Base-by-base conservation (phyloP, 2,888 invertebrate species). In the Unio delphinus region DNA sequence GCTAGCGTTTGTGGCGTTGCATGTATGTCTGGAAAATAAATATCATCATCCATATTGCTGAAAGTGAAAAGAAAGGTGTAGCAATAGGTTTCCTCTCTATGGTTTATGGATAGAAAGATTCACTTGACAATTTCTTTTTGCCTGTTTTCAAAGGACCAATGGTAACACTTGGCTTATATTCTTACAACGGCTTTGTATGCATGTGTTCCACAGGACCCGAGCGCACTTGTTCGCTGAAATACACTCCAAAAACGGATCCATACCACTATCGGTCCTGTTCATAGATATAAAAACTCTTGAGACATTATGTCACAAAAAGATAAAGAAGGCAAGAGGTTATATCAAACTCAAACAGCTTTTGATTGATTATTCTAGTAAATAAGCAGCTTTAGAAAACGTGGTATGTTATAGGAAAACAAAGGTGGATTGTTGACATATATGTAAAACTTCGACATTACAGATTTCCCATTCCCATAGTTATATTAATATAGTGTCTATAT, bases 11-110 rank as follows among this genome's bases (percentile, higher is more conserved):
- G 26, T 68, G 5, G 28, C 23, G 2, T 8, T 68, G 1, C 59
- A 68, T 23, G 18, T 64, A n/a, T 45, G 60, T 20, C n/a, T 68
- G 18, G 64, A 68, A 45, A 28, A 30, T 3, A 54, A 23, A 18
- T 68, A 34, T 23, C 63, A 68, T 8, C 28, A 61, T 17, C 26
- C 56, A 59, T 23, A 56, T 63, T 15, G 34, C 55, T 5, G 64
- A 59, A 11, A 59, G 59, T 23, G 64, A 61, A 1, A 23, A 28
- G 18, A 20, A 57, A 18, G 61, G 64, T 1, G 55, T 64, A 3
- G 65, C 68, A 17, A 45, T 69, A 20, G 61, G 45, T 15, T 69
- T 69, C 18, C 45, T 63, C 15, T 69, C 68, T n/a, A 61, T 69
- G 28, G 30, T 65, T 8, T 61, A 57, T 18, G 68, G 68, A 20